Evolutionary conservation across 53 echinoderm and acorn worm genomes (phyloP).

Genomic region (Arbacia lixula): DNA sequence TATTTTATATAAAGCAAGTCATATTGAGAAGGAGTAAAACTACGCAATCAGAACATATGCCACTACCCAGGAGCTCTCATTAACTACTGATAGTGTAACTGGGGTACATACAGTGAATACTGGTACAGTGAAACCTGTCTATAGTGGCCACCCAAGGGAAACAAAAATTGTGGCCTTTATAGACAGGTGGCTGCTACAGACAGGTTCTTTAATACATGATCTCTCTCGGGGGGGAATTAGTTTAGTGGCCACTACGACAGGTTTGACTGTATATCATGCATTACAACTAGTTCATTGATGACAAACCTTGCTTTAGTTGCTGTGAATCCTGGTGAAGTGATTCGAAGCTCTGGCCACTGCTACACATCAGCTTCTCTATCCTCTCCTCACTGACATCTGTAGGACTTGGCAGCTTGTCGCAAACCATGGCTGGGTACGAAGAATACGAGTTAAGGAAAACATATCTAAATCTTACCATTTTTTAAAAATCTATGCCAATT

Average conservation of each 20-base stretch:
- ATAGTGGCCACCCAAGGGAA: no score
- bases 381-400: slow-evolving; percentile 75
- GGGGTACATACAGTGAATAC: slow-evolving; percentile 81
- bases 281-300: no score
- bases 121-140: slow-evolving; percentile 82
- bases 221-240: no score
- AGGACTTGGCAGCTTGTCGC: slow-evolving; percentile 82
- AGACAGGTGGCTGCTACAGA: no score
- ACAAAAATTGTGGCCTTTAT: no score
- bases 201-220: no score
- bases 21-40: neutral
- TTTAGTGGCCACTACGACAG: no score
- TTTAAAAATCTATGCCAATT: no score
- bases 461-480: no score
- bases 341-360: slow-evolving; percentile 86
- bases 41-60: neutral
- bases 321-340: slow-evolving; percentile 85
- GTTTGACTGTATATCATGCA: neutral
- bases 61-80: neutral
- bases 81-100: slow-evolving; percentile 37
- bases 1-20: no score
- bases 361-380: slow-evolving; percentile 96
- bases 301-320: slow-evolving; percentile 89
- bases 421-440: slow-evolving; percentile 80
- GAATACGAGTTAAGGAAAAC: neutral